Base-by-base conservation (phyloP, 2,113 vertebrate genomes). In the Catagonus wagneri region DNA sequence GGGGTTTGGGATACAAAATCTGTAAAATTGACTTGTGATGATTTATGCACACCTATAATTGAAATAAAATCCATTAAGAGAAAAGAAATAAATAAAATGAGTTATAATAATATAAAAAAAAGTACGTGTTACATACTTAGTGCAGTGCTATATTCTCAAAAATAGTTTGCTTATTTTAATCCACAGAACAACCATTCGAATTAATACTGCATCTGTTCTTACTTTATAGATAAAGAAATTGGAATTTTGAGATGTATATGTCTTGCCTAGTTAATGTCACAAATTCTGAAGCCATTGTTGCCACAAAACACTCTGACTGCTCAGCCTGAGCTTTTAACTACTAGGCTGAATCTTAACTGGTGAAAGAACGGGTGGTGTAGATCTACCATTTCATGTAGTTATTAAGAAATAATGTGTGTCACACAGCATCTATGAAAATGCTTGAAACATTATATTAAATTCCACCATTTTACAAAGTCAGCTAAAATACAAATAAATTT, bases 401-500 rank as follows among this genome's bases (percentile, higher is more conserved):
- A 91, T 89, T 95, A 94, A 93, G 74, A 93, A 94, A 83, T 36
- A 95, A 83, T 71, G 22, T 36, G 10, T 44, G 22, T 80, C 34
- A 29, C 54, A 44, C 29, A 71, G 29, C 66, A 88, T 71, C 27
- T 96, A 72, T 92, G 66, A 86, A 97, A 93, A 23, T 17, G 83
- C 4, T 34, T 13, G 78, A 83, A 79, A 80, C 66, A 12, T 54
- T 85, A 25, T 52, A 79, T 69, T 94, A 83, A 97, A 66, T 71
- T 95, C 7, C 63, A 65, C 16, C 1, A 54, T 75, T 84, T 79
- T 74, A 94, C 16, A 81, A 60, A 88, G 15, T 63, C 78, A 94
- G 17, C n/a, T 84, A 94, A 92, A 89, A 79, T 32, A 78, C 29
- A 75, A 89, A 66, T 90, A 25, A 94, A 94, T 93, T 89, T 87